Evolutionary conservation across 2,888 invertebrate genomes (phyloP).

Genomic region (Calliopum simillimum): DNA sequence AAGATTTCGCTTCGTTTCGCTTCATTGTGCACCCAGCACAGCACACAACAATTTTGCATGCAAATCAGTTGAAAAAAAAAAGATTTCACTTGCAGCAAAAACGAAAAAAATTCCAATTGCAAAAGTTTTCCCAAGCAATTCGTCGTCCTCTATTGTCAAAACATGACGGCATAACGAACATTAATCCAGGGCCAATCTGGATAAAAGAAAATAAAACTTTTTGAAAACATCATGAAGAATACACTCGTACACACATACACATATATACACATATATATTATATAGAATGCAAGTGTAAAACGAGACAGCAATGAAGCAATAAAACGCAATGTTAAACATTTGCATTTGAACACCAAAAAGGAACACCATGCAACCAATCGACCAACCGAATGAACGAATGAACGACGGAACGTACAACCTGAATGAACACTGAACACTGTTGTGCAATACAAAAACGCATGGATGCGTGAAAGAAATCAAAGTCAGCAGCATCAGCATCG

Average conservation of each 20-base stretch:
- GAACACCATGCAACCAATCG: no score
- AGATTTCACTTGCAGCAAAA: constrained; percentile 11
- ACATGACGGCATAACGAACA: constrained; percentile 33
- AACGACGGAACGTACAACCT: no score
- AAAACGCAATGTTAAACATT: constrained; percentile 35
- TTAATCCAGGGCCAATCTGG: constrained; percentile 23
- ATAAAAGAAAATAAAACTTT: constrained; percentile 8
- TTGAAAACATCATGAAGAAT: background rate
- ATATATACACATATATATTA: no score
- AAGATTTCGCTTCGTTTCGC: background rate
- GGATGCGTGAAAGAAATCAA: constrained; percentile 14
- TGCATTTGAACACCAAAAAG: constrained; percentile 18
- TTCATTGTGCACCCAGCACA: constrained; percentile 1
- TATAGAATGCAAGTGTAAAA: background rate
- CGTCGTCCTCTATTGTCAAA: constrained; percentile 32
- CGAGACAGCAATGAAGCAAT: constrained; percentile 10
- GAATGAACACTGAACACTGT: background rate
- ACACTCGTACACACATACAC: no score
- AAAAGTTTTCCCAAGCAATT: constrained; percentile 18
- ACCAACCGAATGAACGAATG: no score
- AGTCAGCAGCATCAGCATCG: background rate
- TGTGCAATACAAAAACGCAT: background rate
- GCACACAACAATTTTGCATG: constrained; percentile 2
- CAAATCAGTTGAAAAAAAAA: background rate
- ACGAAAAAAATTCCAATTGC: constrained; percentile 14